These are phyloP conservation scores for Tretioscincus oriximinensis DNA, from an alignment of 2,113 vertebrate genomes.

Conservation along the genomic window DNA sequence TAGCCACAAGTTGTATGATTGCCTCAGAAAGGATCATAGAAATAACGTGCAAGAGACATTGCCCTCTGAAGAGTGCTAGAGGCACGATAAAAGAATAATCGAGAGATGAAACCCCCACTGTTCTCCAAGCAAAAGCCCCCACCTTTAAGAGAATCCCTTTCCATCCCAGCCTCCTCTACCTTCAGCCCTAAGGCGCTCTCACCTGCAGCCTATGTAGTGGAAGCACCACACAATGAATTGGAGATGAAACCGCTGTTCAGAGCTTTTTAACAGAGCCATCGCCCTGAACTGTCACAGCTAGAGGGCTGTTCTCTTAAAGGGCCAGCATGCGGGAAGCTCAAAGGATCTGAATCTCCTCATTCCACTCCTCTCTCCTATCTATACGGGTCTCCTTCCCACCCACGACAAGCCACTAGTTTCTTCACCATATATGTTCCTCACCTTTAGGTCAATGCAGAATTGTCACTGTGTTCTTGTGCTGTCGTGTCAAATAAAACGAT, in stretches of 20 bases:
- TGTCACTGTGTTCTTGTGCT: background rate
- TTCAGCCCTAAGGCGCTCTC: background rate
- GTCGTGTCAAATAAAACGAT: too few relatives aligned
- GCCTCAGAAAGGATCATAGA: background rate
- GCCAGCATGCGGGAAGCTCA: background rate
- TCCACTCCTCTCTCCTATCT: background rate
- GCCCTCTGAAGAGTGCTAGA: background rate
- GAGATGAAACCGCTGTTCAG: slow-evolving; percentile 34
- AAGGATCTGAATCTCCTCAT: background rate
- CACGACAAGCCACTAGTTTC: background rate
- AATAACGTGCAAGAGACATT: background rate
- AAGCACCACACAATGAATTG: slow-evolving; percentile 62
- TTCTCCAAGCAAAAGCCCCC: background rate
- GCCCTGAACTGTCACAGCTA: slow-evolving; percentile 53
- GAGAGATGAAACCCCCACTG: background rate
- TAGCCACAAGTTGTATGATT: background rate
- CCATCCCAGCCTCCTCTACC: background rate
- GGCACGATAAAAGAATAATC: background rate
- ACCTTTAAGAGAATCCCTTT: background rate
- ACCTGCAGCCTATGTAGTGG: slow-evolving; percentile 55
- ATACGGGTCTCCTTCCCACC: too few relatives aligned
- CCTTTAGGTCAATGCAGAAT: background rate
- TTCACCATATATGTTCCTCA: background rate
- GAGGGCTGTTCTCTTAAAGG: slow-evolving; percentile 39
- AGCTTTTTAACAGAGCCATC: slow-evolving; percentile 50